Percentiles rank a stretch among this genome's conserved stretches.
Evolutionary conservation across 92 coral and sea anemone species (phyloP).

Genomic region (Epizoanthus scotinus): DNA sequence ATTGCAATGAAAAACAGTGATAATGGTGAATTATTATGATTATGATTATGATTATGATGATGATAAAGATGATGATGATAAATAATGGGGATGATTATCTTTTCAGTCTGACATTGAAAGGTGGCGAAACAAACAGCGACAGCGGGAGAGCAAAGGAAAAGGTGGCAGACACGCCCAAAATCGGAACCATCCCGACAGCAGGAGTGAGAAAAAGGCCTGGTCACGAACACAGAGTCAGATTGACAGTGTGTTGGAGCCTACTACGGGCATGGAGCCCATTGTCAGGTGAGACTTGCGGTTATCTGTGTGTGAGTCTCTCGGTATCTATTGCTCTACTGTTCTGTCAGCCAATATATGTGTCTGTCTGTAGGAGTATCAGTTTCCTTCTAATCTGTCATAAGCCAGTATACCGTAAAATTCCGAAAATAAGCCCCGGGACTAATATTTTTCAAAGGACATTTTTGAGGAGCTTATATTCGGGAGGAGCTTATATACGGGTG

Average conservation of each 20-base stretch:
- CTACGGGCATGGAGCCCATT: slow-evolving; percentile 66
- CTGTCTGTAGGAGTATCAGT: no score
- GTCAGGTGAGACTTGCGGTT: slow-evolving; percentile 51
- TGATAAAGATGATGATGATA: background rate
- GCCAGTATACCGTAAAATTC: no score
- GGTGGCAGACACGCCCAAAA: slow-evolving; percentile 39
- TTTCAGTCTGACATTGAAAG: slow-evolving; percentile 89
- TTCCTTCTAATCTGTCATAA: no score
- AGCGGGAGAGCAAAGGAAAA: slow-evolving; percentile 74
- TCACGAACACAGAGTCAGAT: slow-evolving; percentile 75
- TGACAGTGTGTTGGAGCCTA: slow-evolving; percentile 82
- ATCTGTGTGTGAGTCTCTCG: background rate
- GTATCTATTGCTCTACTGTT: background rate
- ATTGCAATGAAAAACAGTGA: background rate
- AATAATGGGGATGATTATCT: background rate
- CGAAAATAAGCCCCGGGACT: no score
- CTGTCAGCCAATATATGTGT: no score
- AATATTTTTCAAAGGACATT: no score
- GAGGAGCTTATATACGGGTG: no score
- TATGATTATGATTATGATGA: slow-evolving; percentile 19
- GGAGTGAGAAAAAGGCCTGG: slow-evolving; percentile 84
- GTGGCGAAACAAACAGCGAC: slow-evolving; percentile 89
- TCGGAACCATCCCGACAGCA: slow-evolving; percentile 42
- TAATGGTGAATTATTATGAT: slow-evolving; percentile 13
- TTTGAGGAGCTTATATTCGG: no score